phyloP scores from a whole-genome alignment of 2,113 vertebrate species.

The Osmerus mordax region DNA sequence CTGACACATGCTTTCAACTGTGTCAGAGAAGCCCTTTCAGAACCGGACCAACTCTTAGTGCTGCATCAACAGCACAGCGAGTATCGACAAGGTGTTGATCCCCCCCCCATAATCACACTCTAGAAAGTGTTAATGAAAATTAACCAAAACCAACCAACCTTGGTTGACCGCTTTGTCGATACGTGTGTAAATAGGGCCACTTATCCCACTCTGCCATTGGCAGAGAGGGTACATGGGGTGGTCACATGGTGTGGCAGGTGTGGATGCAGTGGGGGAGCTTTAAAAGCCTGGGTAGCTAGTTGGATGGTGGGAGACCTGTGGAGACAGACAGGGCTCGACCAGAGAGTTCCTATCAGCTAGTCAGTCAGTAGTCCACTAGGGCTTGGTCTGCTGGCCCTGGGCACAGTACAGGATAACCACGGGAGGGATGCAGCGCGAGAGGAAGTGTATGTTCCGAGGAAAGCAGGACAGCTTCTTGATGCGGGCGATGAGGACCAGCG shows the following conservation, averaged over 20 bases:
- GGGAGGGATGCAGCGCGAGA: slow-evolving; percentile 31
- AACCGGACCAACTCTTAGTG: neutral
- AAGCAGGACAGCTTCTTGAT: slow-evolving; percentile 25
- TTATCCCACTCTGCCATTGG: slow-evolving; percentile 38
- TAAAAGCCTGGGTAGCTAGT: slow-evolving; percentile 24
- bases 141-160: slow-evolving; percentile 33
- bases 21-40: neutral
- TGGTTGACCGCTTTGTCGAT: slow-evolving; percentile 32
- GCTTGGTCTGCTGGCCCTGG: neutral
- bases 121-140: slow-evolving; percentile 32
- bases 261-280: slow-evolving; percentile 19
- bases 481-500: slow-evolving; percentile 24
- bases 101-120: neutral
- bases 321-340: neutral
- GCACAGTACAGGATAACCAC: neutral
- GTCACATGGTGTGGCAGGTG: slow-evolving; percentile 49
- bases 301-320: neutral
- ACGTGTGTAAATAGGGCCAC: slow-evolving; percentile 24
- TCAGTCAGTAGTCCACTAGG: neutral
- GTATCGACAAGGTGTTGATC: slow-evolving; percentile 9
- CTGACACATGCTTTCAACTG: neutral
- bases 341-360: neutral
- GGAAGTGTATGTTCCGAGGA: slow-evolving; percentile 16
- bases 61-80: neutral
- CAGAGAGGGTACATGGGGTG: slow-evolving; percentile 6